phyloP scores from a whole-genome alignment of 2,113 vertebrate species.

The Mixornis gularis region DNA sequence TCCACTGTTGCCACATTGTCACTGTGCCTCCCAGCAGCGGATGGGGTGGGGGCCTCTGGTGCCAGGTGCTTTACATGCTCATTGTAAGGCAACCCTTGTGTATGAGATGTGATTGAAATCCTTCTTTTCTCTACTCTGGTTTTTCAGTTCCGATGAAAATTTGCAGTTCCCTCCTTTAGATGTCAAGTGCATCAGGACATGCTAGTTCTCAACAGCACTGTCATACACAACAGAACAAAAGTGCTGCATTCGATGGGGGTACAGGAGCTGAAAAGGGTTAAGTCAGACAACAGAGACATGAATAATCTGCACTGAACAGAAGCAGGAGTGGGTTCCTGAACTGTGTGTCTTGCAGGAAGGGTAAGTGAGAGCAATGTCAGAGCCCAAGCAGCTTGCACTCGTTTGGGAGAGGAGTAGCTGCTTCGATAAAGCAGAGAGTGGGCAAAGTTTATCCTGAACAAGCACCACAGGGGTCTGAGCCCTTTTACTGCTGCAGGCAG shows the following conservation, averaged over 20 bases:
- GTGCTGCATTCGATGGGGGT: background rate
- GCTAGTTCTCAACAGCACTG: background rate
- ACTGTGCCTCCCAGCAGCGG: fast-evolving
- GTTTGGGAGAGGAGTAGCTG: background rate
- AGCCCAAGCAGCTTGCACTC: background rate
- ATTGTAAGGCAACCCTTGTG: background rate
- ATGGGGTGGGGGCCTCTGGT: background rate
- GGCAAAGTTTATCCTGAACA: background rate
- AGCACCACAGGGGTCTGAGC: background rate
- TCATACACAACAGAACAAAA: background rate
- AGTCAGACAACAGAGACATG: background rate
- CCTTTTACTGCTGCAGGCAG: background rate
- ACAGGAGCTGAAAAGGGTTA: background rate
- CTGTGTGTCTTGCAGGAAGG: background rate
- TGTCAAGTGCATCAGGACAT: background rate
- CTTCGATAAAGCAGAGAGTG: background rate
- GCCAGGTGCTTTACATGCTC: background rate
- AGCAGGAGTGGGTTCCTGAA: background rate
- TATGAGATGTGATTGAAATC: background rate
- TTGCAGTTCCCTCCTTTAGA: background rate
- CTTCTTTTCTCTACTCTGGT: background rate
- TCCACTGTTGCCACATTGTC: background rate
- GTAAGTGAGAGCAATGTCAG: background rate
- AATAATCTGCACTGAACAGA: background rate
- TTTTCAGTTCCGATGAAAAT: background rate